Evolutionary conservation across 2,888 invertebrate species (phyloP).

Genomic region (Eupithecia exiguata): DNA sequence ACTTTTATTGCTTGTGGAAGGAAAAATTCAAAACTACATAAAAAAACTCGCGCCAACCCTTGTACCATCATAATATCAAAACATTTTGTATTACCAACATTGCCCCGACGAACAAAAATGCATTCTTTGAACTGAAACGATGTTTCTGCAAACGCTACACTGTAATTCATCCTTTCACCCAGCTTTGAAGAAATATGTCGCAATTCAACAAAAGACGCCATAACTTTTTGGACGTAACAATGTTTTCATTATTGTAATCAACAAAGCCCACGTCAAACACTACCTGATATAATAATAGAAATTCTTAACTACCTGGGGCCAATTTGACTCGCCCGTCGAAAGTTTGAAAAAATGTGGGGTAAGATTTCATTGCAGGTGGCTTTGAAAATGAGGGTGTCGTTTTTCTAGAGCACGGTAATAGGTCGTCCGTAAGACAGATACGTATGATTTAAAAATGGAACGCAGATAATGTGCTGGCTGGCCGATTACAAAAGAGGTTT

Average conservation of each 20-base stretch:
- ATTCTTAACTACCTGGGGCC: slow-evolving; percentile 9
- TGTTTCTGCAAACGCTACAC: slow-evolving; percentile 21
- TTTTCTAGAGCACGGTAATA: background rate
- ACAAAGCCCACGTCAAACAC: slow-evolving; percentile 15
- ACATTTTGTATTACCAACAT: background rate
- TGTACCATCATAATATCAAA: no score
- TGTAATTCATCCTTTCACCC: slow-evolving; percentile 30
- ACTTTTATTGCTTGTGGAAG: no score
- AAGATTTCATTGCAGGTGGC: slow-evolving; percentile 10
- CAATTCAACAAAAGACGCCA: slow-evolving; percentile 29
- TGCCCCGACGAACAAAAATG: background rate
- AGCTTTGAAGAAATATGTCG: slow-evolving; percentile 24
- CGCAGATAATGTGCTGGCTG: background rate
- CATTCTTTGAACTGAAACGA: background rate
- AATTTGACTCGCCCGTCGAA: slow-evolving; percentile 14
- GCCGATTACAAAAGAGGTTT: background rate
- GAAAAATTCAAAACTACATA: no score
- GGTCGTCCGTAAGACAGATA: slow-evolving; percentile 1
- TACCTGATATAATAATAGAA: slow-evolving; percentile 16
- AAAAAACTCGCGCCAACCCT: no score
- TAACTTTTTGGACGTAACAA: slow-evolving; percentile 24
- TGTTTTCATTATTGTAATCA: slow-evolving; percentile 22
- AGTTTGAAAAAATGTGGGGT: slow-evolving; percentile 9
- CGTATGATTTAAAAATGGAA: slow-evolving; percentile 10
- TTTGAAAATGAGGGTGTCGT: slow-evolving; percentile 8